Evolutionary conservation across 2,797 vertebrate species (phyloP).

Genomic region (Hydrocynus forskahlii): DNA sequence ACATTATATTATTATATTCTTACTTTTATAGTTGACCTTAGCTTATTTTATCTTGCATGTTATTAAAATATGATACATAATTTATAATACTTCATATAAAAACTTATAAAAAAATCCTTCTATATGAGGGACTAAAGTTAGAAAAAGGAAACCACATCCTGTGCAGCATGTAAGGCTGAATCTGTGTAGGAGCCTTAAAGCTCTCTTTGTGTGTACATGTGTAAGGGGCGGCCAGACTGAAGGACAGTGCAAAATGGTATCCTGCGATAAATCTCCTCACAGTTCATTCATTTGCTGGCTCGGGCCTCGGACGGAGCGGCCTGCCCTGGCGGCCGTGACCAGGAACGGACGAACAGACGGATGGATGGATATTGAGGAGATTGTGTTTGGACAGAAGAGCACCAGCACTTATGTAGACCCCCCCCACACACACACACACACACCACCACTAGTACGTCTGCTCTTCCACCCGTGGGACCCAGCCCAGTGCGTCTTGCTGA

Average conservation of each 20-base stretch:
- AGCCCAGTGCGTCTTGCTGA: slow-evolving; percentile 30
- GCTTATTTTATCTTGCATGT: too few species aligned
- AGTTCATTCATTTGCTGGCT: slow-evolving; percentile 71
- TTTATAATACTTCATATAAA: neutral
- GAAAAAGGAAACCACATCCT: slow-evolving; percentile 14
- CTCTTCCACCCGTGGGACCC: slow-evolving; percentile 40
- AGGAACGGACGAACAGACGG: slow-evolving; percentile 30
- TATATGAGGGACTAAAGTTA: neutral
- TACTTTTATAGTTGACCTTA: too few species aligned
- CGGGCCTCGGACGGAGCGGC: neutral
- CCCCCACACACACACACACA: too few species aligned
- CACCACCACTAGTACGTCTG: slow-evolving; percentile 30
- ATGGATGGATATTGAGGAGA: slow-evolving; percentile 34
- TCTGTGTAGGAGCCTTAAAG: slow-evolving; percentile 46
- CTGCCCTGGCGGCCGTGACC: slow-evolving; percentile 11
- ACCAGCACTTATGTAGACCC: slow-evolving; percentile 80
- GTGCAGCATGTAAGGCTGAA: slow-evolving; percentile 1
- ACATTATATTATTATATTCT: too few species aligned
- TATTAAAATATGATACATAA: too few species aligned
- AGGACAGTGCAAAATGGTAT: slow-evolving; percentile 52
- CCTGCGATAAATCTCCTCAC: slow-evolving; percentile 69
- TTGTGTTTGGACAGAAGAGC: slow-evolving; percentile 68
- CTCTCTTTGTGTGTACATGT: slow-evolving; percentile 49
- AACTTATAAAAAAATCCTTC: neutral
- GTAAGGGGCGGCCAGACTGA: slow-evolving; percentile 45